Evolutionary conservation across 2,797 vertebrate genomes (phyloP).

Genomic region (Coranthus polyacanthus): DNA sequence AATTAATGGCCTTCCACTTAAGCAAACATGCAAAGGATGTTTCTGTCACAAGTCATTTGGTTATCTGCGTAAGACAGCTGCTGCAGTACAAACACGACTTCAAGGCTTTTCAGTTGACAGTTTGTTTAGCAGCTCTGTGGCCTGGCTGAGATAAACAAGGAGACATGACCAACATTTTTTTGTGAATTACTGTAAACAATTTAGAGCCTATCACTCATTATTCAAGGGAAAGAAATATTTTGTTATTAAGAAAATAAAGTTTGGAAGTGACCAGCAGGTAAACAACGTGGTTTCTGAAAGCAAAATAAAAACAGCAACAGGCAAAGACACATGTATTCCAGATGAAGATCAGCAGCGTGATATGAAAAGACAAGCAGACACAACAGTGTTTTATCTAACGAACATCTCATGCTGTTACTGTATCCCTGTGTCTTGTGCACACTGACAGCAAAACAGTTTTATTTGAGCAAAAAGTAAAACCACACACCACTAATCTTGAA

Average conservation of each 20-base stretch:
- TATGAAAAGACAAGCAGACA: constrained; percentile 55
- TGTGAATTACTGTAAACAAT: constrained; percentile 46
- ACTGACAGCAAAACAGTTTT: constrained; percentile 18
- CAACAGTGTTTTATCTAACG: constrained; percentile 52
- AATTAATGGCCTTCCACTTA: constrained; percentile 32
- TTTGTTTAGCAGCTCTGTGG: constrained; percentile 56
- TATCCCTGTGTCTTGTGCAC: constrained; percentile 9
- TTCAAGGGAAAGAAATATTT: constrained; percentile 18
- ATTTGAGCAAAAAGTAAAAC: constrained; percentile 30
- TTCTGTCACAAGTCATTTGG: constrained; percentile 50
- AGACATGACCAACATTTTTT: constrained; percentile 35
- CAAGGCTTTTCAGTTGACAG: constrained; percentile 40
- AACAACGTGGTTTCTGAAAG: constrained; percentile 9
- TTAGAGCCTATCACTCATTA: constrained; percentile 17
- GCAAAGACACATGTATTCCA: not conserved
- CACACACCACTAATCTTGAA: constrained; percentile 19
- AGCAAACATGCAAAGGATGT: constrained; percentile 60
- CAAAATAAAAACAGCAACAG: constrained; percentile 10
- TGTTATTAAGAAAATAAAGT: constrained; percentile 5
- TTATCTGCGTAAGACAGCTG: constrained; percentile 60
- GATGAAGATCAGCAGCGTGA: constrained; percentile 10
- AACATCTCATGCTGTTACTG: constrained; percentile 25
- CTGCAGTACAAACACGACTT: constrained; percentile 59
- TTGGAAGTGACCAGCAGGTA: constrained; percentile 23
- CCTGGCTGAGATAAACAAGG: constrained; percentile 67